phyloP scores from a whole-genome alignment of 2,888 invertebrate species.

The Gnatocerus cornutus region DNA sequence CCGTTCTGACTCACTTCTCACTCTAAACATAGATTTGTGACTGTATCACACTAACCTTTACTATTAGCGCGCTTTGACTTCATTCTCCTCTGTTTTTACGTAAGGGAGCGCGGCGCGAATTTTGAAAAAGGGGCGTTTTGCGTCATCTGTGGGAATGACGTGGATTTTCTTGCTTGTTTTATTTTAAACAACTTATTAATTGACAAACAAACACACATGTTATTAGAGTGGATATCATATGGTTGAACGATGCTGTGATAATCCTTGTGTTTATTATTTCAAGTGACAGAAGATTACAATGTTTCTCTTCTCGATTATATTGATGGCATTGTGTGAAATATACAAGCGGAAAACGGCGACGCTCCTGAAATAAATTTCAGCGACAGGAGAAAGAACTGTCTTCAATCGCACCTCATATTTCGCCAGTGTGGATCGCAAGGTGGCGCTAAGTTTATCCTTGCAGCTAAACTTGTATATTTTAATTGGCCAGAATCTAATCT shows the following conservation, averaged over 20 bases:
- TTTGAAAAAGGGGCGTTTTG: conserved; percentile 14
- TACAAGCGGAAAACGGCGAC: conserved; percentile 2
- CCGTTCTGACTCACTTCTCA: conserved; percentile 57
- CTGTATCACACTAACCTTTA: conserved; percentile 49
- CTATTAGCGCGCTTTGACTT: conserved; percentile 30
- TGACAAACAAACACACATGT: conserved; percentile 59
- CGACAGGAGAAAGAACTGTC: not conserved
- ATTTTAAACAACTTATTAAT: conserved; percentile 50
- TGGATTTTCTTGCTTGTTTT: conserved; percentile 18
- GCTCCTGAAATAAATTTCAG: conserved; percentile 8
- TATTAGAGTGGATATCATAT: conserved; percentile 50
- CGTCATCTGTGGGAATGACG: conserved; percentile 19
- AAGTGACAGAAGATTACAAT: conserved; percentile 54
- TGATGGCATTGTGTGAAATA: conserved; percentile 35
- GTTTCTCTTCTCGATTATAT: conserved; percentile 47
- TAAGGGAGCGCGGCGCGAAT: conserved; percentile 11
- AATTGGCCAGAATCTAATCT: too few species aligned
- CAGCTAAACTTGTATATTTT: too few species aligned
- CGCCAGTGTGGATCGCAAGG: not conserved
- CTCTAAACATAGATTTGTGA: conserved; percentile 59
- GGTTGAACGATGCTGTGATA: conserved; percentile 42
- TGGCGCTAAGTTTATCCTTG: not conserved
- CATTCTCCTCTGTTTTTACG: conserved; percentile 9
- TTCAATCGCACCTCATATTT: too few species aligned
- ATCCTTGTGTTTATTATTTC: conserved; percentile 51